Base-by-base conservation (phyloP, 2,113 vertebrate genomes). In the Archilochus colubris region DNA sequence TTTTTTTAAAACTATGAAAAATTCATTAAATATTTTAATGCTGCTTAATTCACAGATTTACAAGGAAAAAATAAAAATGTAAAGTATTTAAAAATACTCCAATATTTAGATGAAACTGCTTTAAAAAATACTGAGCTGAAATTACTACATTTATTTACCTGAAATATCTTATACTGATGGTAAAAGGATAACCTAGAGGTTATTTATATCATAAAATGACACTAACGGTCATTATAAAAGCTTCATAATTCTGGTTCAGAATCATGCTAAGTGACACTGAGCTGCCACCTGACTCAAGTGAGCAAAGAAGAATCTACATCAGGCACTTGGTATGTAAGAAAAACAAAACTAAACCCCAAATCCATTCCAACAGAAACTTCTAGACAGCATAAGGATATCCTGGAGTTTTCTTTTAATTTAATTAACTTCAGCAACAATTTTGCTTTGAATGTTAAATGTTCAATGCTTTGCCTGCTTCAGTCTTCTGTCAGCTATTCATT, bases 361-460 rank as follows among this genome's bases (percentile, higher is more conserved):
- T 3, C 2, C 17, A 66, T 44, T 62, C 62, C 33, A 63, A 15
- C 21, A 89, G 36, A 85, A 76, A 85, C 6, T 67, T 89, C 61
- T 74, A 22, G 61, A 53, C 3, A 30, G 12, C 22, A 50, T 25
- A 80, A 93, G 30, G 19, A 78, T 62, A 64, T 75, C 36, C n/a
- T 87, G 6, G 36, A 70, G 30, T 66, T 75, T 83, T 25, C 14
- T 90, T 93, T 91, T 43, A 68, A 30, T 89, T 92, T 89, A 46
- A 86, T 89, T 86, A 89, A 80, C 54, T 85, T 89, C 53, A 95
- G 22, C 28, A 94, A 89, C 55, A 82, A 54, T 90, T 43, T 75
- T n/a, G 6, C 82, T 94, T 89, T 94, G 16, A 31, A 61, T 61
- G 51, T 55, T 57, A 93, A 86, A 81, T 74, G 3, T 31, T 80